A percentile compares a stretch with the other conserved stretches of the same genome.
Evolutionary conservation across 2,113 vertebrate genomes (phyloP).

Genomic region (Trichechus manatus): DNA sequence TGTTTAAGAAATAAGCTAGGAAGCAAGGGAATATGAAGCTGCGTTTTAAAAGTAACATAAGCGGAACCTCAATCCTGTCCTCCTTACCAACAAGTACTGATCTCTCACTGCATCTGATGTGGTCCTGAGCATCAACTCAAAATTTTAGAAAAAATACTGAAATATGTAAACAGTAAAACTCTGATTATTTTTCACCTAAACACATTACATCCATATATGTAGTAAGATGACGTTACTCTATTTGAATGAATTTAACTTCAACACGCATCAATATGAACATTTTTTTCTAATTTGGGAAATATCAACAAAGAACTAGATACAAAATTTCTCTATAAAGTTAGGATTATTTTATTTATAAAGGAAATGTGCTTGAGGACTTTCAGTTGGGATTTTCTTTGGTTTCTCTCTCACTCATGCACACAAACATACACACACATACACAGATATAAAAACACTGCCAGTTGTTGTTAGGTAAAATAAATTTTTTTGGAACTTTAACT

Average conservation of each 20-base stretch:
- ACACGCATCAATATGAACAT: not conserved
- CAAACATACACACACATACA: not conserved
- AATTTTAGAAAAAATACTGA: not conserved
- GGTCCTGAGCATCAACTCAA: not conserved
- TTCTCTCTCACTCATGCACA: too few species aligned
- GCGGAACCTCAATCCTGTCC: not conserved
- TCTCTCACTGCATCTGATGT: not conserved
- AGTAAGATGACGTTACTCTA: not conserved
- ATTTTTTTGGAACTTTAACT: not conserved
- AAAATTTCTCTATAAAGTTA: not conserved
- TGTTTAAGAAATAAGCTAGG: constrained; percentile 1
- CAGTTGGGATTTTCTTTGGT: not conserved
- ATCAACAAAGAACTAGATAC: not conserved
- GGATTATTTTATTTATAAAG: not conserved
- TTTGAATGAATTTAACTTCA: not conserved
- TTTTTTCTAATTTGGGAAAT: not conserved
- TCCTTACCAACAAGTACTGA: not conserved
- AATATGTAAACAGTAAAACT: constrained; percentile 19
- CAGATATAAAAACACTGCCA: not conserved
- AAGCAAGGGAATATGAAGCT: not conserved
- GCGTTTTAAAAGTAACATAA: constrained; percentile 1
- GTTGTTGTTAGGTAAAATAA: not conserved
- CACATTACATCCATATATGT: not conserved
- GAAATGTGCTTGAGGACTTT: not conserved
- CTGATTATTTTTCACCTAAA: not conserved